phyloP scores from a whole-genome alignment of 2,888 invertebrate species.

The Epirrhoe alternata region DNA sequence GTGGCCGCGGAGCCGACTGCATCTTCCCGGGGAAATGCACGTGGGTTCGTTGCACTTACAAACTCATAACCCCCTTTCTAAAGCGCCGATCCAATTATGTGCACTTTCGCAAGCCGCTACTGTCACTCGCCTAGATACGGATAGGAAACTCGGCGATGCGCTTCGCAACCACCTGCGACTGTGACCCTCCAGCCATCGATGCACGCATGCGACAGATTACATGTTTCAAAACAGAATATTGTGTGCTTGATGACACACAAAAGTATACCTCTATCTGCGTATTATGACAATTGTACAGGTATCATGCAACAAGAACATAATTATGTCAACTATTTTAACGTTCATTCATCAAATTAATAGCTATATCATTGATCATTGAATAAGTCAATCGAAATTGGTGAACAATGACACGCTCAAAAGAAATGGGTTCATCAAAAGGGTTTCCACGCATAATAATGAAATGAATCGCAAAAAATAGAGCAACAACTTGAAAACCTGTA shows the following conservation, averaged over 20 bases:
- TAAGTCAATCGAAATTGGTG: neutral
- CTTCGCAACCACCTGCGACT: conserved; percentile 66
- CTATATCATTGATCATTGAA: neutral
- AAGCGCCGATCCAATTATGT: conserved; percentile 85
- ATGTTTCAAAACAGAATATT: conserved; percentile 28
- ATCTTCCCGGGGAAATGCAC: conserved; percentile 82
- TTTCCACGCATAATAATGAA: conserved; percentile 24
- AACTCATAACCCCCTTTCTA: conserved; percentile 86
- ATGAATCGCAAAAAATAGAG: conserved; percentile 30
- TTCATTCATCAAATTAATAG: too few relatives aligned
- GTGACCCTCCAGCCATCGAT: conserved; percentile 49
- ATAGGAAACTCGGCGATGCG: conserved; percentile 79
- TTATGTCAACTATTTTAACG: neutral
- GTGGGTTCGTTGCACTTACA: conserved; percentile 84
- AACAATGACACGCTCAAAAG: neutral
- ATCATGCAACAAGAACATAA: neutral
- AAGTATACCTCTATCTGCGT: neutral
- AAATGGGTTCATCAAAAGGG: conserved; percentile 16
- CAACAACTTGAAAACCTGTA: conserved; percentile 39
- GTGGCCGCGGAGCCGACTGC: conserved; percentile 61
- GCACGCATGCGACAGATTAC: conserved; percentile 30
- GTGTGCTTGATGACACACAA: conserved; percentile 11
- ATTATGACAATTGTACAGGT: neutral
- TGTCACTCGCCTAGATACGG: conserved; percentile 85
- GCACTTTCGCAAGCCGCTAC: conserved; percentile 85